A percentile compares a stretch with the other conserved stretches of the same genome.
These are phyloP conservation scores for Scaptomyza cyrtandrae DNA, from an alignment of 2,888 invertebrate species.

Conservation along the genomic window DNA sequence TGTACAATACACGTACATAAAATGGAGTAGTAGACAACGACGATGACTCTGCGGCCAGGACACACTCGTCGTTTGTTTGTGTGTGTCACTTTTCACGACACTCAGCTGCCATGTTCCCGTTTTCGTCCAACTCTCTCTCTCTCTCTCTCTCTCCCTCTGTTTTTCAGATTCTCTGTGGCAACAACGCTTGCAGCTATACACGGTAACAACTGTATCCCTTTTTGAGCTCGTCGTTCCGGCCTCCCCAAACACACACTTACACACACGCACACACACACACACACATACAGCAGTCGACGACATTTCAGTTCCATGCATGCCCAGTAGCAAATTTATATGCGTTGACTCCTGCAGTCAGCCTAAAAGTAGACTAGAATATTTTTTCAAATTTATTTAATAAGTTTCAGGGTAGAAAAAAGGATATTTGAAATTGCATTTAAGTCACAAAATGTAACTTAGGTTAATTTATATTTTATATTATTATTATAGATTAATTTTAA, in stretches of 20 bases:
- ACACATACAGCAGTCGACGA: slow-evolving; percentile 48
- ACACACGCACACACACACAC: background rate
- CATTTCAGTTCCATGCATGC: slow-evolving; percentile 39
- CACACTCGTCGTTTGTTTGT: slow-evolving; percentile 10
- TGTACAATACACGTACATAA: slow-evolving; percentile 65
- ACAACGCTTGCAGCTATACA: slow-evolving; percentile 55
- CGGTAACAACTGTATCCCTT: slow-evolving; percentile 79
- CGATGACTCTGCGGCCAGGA: slow-evolving; percentile 17
- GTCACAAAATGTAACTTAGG: background rate
- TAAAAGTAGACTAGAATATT: slow-evolving; percentile 63
- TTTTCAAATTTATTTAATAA: slow-evolving; percentile 19
- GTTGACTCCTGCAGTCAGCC: slow-evolving; percentile 44
- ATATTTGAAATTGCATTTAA: background rate
- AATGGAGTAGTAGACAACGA: slow-evolving; percentile 47
- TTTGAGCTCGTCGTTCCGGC: slow-evolving; percentile 42
- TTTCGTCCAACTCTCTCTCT: slow-evolving; percentile 16
- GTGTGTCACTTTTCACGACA: slow-evolving; percentile 48
- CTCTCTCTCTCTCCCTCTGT: background rate
- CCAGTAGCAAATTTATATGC: slow-evolving; percentile 60
- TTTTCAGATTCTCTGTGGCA: background rate
- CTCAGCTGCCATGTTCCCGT: slow-evolving; percentile 66
- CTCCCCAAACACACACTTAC: background rate
- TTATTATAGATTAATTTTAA: background rate
- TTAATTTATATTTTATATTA: background rate
- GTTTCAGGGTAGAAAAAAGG: background rate